Conservation (phyloP, 2,797 vertebrate species). For the Schizopygopsis malacanthus region DNA sequence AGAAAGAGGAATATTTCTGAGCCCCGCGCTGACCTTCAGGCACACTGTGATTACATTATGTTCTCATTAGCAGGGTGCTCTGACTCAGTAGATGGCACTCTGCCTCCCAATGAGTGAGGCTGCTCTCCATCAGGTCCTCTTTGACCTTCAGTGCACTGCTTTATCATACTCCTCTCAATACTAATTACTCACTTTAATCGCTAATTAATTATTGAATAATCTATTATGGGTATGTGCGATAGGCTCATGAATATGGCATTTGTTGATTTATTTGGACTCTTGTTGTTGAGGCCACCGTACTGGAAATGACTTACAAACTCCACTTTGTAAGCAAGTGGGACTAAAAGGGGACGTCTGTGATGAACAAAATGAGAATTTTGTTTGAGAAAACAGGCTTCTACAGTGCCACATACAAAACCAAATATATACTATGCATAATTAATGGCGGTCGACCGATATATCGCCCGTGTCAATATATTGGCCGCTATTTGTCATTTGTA, state of each 20-base stretch:
- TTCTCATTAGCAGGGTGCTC: slow-evolving; percentile 54
- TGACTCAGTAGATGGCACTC: slow-evolving; percentile 33
- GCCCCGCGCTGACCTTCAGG: slow-evolving; percentile 55
- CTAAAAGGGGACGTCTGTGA: not conserved
- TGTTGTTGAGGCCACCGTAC: slow-evolving; percentile 23
- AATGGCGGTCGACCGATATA: not conserved
- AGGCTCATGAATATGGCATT: slow-evolving; percentile 51
- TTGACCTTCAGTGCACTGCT: slow-evolving; percentile 54
- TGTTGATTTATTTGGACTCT: slow-evolving; percentile 46
- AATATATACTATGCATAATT: not conserved
- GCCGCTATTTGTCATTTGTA: not conserved
- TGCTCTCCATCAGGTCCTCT: slow-evolving; percentile 57
- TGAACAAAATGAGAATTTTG: not conserved
- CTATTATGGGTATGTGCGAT: slow-evolving; percentile 37
- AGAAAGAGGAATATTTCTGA: slow-evolving; percentile 46
- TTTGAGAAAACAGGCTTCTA: not conserved
- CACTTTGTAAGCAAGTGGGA: not conserved
- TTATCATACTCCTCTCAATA: slow-evolving; percentile 48
- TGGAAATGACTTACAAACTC: not conserved
- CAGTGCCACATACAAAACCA: no score
- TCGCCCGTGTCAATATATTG: not conserved
- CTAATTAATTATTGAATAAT: slow-evolving; percentile 59
- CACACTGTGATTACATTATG: slow-evolving; percentile 49
- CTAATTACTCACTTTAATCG: slow-evolving; percentile 56
- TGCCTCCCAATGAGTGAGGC: slow-evolving; percentile 53